Conservation (phyloP, 1,140 invertebrate genomes). For the Caenorhabditis latens region DNA sequence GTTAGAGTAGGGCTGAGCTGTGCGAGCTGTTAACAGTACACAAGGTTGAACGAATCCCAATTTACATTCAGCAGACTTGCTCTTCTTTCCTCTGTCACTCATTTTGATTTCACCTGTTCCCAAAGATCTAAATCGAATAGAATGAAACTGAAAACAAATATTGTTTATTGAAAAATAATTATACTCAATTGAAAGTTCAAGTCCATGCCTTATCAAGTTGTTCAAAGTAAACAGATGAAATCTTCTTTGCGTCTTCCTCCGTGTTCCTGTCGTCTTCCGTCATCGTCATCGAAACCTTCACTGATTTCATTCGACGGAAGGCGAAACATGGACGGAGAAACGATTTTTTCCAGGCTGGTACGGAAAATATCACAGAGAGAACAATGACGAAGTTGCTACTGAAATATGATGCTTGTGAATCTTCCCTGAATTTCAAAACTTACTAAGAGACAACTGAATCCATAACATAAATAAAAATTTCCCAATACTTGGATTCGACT, state of each 20-base stretch:
- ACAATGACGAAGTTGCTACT: constrained; percentile 13
- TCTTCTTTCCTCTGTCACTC: too few species aligned
- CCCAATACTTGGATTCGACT: constrained; percentile 4
- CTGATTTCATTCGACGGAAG: neutral
- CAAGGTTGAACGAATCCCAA: too few species aligned
- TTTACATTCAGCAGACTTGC: too few species aligned
- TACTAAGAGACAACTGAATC: neutral
- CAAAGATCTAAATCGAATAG: too few species aligned
- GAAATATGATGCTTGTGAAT: neutral
- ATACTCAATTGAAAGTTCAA: neutral
- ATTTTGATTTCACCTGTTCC: too few species aligned
- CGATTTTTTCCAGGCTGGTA: neutral
- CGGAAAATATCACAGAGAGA: neutral
- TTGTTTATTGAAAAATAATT: neutral
- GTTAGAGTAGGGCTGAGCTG: too few species aligned
- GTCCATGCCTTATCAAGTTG: neutral
- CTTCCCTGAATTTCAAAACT: neutral
- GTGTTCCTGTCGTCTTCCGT: neutral
- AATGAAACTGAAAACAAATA: too few species aligned
- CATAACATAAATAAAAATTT: constrained; percentile 5
- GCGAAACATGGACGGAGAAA: neutral
- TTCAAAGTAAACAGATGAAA: constrained; percentile 11
- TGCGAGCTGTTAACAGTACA: too few species aligned
- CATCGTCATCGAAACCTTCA: neutral
- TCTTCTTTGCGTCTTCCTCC: neutral